These are phyloP conservation scores for Botia almorhae DNA, from an alignment of 2,797 vertebrate species.

Conservation along the genomic window DNA sequence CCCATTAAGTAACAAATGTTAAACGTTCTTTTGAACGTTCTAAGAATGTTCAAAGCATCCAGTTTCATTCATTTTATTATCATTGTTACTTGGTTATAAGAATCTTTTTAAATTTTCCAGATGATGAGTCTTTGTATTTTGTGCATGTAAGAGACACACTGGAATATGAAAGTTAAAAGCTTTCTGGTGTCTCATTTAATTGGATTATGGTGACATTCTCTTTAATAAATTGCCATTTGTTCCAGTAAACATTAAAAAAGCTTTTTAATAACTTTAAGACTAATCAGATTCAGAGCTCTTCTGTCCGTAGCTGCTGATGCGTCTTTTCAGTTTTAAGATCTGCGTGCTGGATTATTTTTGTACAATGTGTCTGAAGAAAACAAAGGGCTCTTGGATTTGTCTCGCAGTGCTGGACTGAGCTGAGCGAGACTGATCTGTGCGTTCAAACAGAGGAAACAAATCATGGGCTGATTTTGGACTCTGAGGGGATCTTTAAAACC, in stretches of 20 bases:
- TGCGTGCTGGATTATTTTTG: background rate
- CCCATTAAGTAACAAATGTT: too few species aligned
- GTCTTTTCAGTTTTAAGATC: constrained; percentile 14
- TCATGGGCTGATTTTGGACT: background rate
- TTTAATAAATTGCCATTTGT: constrained; percentile 27
- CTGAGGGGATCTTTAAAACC: background rate
- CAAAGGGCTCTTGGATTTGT: background rate
- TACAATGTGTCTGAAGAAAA: background rate
- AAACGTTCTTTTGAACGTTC: too few species aligned
- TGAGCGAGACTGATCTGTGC: background rate
- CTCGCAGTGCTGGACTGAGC: constrained; percentile 2
- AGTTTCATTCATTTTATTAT: too few species aligned
- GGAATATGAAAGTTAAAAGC: constrained; percentile 22
- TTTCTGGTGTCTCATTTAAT: constrained; percentile 25
- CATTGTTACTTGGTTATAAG: too few species aligned
- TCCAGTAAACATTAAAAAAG: background rate
- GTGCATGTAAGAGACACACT: constrained; percentile 16
- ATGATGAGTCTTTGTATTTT: constrained; percentile 45
- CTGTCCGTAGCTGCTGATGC: background rate
- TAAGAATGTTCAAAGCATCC: too few species aligned
- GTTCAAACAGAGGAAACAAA: background rate
- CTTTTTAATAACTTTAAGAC: background rate
- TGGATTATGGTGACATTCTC: constrained; percentile 10
- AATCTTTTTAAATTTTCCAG: background rate
- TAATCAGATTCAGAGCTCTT: background rate